These are phyloP conservation scores for Podocnemis expansa DNA, from an alignment of 2,113 vertebrate genomes.

Conservation along the genomic window DNA sequence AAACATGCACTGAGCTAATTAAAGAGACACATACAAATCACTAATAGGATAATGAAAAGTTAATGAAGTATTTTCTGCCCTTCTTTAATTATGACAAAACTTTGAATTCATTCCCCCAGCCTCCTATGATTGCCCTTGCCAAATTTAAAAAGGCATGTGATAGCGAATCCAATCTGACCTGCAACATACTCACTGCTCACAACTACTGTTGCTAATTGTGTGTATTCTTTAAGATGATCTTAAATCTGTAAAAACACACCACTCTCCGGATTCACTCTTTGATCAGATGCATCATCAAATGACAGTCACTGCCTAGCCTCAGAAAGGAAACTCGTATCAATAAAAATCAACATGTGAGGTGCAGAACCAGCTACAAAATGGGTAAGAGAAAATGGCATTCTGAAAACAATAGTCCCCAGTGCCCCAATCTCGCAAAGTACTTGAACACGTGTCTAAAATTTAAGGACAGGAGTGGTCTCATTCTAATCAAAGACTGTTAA, in stretches of 20 bases:
- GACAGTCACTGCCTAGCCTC: not conserved
- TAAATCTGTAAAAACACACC: not conserved
- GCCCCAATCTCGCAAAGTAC: not conserved
- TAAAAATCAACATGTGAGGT: not conserved
- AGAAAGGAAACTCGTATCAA: not conserved
- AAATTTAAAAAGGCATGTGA: not conserved
- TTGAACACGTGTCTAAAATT: not conserved
- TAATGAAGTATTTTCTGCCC: conserved; percentile 59
- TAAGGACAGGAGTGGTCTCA: not conserved
- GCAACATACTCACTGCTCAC: not conserved
- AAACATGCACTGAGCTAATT: conserved; percentile 62
- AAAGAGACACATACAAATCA: conserved; percentile 52
- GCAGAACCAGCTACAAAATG: not conserved
- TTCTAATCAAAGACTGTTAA: not conserved
- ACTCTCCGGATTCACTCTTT: not conserved
- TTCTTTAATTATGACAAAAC: conserved; percentile 61
- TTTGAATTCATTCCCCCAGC: conserved; percentile 43
- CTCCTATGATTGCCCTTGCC: not conserved
- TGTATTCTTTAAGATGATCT: not conserved
- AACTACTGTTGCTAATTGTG: not conserved
- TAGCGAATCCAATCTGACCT: not conserved
- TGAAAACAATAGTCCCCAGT: not conserved
- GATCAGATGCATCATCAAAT: accelerated
- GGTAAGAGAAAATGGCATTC: not conserved
- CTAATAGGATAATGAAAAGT: conserved; percentile 65